phyloP scores from a whole-genome alignment of 2,113 vertebrate species.

The Gymnobelideus leadbeateri region DNA sequence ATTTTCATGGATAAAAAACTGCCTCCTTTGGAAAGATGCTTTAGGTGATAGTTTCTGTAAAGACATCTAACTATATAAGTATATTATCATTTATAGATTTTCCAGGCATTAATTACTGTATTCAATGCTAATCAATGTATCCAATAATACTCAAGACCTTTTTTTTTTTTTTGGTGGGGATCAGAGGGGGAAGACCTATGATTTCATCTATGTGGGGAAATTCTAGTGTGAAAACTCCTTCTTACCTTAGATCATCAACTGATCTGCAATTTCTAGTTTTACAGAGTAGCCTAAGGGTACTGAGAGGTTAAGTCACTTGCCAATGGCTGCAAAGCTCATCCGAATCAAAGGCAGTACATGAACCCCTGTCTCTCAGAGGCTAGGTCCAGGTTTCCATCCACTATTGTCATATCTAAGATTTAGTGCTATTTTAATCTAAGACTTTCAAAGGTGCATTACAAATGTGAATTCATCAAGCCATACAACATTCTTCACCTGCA shows the following conservation, averaged over 20 bases:
- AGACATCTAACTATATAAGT: conserved; percentile 2
- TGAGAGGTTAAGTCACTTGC: not conserved
- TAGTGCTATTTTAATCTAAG: conserved; percentile 28
- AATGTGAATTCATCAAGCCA: conserved; percentile 59
- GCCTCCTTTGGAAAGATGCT: conserved; percentile 5
- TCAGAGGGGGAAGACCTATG: not conserved
- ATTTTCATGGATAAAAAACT: conserved; percentile 8
- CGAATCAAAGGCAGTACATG: not conserved
- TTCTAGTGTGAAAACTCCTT: not conserved
- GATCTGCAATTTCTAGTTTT: not conserved
- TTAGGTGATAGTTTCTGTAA: not conserved
- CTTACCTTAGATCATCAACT: not conserved
- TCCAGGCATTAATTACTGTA: conserved; percentile 36
- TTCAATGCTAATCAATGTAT: not conserved
- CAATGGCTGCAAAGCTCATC: not conserved
- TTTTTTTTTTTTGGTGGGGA: not conserved
- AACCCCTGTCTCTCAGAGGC: not conserved
- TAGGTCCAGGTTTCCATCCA: not conserved
- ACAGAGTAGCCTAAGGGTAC: not conserved
- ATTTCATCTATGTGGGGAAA: not conserved
- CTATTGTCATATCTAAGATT: not conserved
- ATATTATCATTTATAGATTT: conserved; percentile 32
- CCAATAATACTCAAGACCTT: not conserved
- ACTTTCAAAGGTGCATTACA: conserved; percentile 46
- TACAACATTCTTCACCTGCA: conserved; percentile 54